Conservation (phyloP, 2,888 invertebrate species). For the Spodoptera littoralis region DNA sequence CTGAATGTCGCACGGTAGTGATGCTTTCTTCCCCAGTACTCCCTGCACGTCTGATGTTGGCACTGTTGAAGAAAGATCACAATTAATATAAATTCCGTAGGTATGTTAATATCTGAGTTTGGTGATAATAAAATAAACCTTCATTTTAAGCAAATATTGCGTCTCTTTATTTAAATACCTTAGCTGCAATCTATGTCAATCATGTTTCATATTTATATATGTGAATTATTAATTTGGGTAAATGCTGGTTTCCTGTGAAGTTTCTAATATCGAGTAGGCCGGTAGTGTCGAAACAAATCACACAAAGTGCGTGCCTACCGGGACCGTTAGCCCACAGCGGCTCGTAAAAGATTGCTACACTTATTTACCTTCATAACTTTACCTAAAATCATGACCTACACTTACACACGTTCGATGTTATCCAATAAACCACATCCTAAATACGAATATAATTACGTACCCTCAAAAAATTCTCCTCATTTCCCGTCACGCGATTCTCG, state of each 20-base stretch:
- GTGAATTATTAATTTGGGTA: no score
- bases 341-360: constrained; percentile 8
- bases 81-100: not conserved
- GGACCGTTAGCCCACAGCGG: not conserved
- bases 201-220: no score
- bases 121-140: no score
- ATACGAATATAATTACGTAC: constrained; percentile 48
- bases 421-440: constrained; percentile 51
- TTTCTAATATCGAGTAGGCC: not conserved
- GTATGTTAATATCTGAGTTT: no score
- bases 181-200: no score
- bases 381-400: constrained; percentile 27
- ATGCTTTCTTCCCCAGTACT: constrained; percentile 94
- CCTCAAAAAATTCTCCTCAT: constrained; percentile 48
- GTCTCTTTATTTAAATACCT: no score
- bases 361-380: constrained; percentile 6
- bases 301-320: not conserved
- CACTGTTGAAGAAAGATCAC: constrained; percentile 86
- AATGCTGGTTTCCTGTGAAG: not conserved
- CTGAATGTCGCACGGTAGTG: constrained; percentile 95
- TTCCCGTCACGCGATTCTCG: constrained; percentile 49
- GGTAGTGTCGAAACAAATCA: not conserved
- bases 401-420: constrained; percentile 37
- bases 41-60: constrained; percentile 94
- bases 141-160: no score